Conservation (phyloP, 2,888 invertebrate genomes). For the Plebejus argus region DNA sequence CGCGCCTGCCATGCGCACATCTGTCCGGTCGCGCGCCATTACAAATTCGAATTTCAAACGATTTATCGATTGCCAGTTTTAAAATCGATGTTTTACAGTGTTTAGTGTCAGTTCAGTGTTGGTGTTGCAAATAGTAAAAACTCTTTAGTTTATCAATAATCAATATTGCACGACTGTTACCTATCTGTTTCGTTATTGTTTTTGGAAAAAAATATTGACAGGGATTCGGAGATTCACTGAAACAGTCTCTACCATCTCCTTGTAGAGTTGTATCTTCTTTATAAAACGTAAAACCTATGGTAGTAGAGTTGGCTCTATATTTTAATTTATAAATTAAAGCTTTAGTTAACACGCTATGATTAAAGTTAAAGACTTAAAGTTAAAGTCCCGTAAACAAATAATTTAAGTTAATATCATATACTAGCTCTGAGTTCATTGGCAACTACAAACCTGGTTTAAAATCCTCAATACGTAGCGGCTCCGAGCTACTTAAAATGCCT, state of each 20-base stretch:
- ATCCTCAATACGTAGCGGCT: constrained; percentile 55
- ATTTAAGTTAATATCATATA: constrained; percentile 18
- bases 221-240: neutral
- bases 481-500: constrained; percentile 46
- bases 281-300: neutral
- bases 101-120: constrained; percentile 23
- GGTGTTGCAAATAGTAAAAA: neutral
- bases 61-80: constrained; percentile 14
- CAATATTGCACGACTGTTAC: neutral
- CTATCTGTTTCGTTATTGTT: neutral
- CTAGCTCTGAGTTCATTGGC: constrained; percentile 49
- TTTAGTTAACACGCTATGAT: neutral
- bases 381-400: neutral
- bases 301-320: neutral
- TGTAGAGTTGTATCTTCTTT: neutral
- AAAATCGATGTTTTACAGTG: constrained; percentile 25
- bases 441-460: constrained; percentile 64
- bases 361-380: neutral
- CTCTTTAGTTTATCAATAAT: neutral
- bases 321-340: neutral
- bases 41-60: constrained; percentile 20
- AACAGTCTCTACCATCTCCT: neutral
- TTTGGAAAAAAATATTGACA: neutral
- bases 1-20: constrained; percentile 29
- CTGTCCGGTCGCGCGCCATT: neutral